Conservation (phyloP, 2,113 vertebrate genomes). For the Rostratula benghalensis region DNA sequence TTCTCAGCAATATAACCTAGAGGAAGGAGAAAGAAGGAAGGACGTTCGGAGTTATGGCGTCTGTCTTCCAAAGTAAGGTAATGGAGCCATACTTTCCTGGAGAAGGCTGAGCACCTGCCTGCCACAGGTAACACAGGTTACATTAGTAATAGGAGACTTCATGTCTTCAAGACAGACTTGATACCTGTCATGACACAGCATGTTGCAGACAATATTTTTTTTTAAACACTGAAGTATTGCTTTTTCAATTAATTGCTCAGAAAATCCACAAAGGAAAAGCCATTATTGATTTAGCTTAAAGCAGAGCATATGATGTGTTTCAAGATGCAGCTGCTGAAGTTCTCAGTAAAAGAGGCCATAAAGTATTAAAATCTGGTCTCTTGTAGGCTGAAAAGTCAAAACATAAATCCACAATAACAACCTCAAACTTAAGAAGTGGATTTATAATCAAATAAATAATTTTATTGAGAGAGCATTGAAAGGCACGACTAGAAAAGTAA, state of each 20-base stretch:
- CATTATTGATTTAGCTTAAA: background rate
- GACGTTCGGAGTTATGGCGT: accelerated
- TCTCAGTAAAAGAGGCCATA: background rate
- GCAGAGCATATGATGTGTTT: background rate
- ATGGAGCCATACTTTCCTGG: background rate
- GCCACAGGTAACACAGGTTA: background rate
- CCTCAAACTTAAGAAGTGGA: background rate
- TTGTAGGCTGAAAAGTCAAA: background rate
- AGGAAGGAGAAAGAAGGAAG: background rate
- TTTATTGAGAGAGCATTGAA: background rate
- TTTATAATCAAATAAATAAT: background rate
- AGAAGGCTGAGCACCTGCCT: background rate
- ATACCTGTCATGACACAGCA: accelerated
- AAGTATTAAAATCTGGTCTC: background rate
- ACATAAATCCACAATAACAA: background rate
- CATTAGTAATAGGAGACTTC: background rate
- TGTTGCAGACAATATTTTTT: background rate
- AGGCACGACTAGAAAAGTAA: background rate
- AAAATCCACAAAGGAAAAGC: background rate
- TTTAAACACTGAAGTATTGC: background rate
- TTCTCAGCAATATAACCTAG: background rate
- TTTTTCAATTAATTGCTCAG: background rate
- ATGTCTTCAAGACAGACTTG: background rate
- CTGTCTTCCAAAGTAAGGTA: background rate
- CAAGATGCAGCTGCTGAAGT: background rate